Evolutionary conservation across 2,113 vertebrate genomes (phyloP), one percentile per base, ranked within the genome.

Genomic region (Carassius gibelio): DNA sequence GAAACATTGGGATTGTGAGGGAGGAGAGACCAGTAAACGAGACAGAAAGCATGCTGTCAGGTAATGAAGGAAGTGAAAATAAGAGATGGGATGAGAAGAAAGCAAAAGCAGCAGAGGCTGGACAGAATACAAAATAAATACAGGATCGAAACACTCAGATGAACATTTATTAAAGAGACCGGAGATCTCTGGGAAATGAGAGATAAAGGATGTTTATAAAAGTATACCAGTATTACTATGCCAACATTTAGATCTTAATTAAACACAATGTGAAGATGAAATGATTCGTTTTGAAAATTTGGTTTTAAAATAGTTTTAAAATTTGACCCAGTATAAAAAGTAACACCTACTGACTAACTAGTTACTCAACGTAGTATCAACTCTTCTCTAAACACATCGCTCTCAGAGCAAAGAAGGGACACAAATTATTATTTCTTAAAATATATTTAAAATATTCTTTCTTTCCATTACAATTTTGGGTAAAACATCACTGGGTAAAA

Each of bases 1-100:
- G 76, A 78, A 80, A 50, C 42, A 4, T 19, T 26, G 38, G 36
- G 21, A 19, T 78, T 78, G 76, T 71, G 80, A 34, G 81, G 19
- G 55, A 59, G 55, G 66, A 72, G 30, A 57, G 21, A 68, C 8
- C 8, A 52, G n/a, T 75, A 81, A 69, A 8, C 48, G 36, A 26
- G 61, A 13, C 21, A 68, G 57, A 42, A 55, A 55, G 81, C 19
- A 42, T 23, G 19, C 36, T 80, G 77, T 62, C 77, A 62, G 4
- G 11, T 26, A 62, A 61, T 78, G 34, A 57, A 78, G 42, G 52
- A 23, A 79, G 26, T 17, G 69, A 59, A 76, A 78, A 78, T 38
- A 62, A 59, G 30, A 57, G 17, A 23, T 34, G 50, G 21, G 11
- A 52, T 19, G 17, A n/a, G 30, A 74, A 26, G 38, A 45, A 74